These are phyloP conservation scores for Temnothorax curvispinosus DNA, from an alignment of 1,140 invertebrate species.

Conservation along the genomic window DNA sequence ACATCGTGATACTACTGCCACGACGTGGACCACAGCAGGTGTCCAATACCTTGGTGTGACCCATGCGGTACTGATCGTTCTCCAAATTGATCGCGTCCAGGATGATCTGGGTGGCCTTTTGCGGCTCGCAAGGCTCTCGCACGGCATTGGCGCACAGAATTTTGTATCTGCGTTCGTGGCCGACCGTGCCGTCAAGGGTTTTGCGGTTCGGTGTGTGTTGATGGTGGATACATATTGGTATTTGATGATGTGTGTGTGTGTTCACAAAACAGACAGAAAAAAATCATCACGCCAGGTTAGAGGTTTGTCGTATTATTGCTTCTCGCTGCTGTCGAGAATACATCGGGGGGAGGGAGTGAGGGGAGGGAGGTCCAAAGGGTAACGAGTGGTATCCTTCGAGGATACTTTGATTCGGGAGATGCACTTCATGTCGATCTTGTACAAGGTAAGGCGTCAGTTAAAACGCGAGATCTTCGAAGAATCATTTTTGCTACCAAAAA, in stretches of 20 bases:
- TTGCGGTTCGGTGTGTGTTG: slow-evolving; percentile 45
- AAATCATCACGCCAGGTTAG: slow-evolving; percentile 74
- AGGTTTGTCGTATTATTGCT: slow-evolving; percentile 12
- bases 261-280: slow-evolving; percentile 76
- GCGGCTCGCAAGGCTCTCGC: slow-evolving; percentile 90
- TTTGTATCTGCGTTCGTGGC: slow-evolving; percentile 92
- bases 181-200: slow-evolving; percentile 54
- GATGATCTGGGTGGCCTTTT: slow-evolving; percentile 96
- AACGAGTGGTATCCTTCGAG: slow-evolving; percentile 8
- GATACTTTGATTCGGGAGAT: slow-evolving; percentile 50
- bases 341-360: no score
- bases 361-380: background rate
- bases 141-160: slow-evolving; percentile 94
- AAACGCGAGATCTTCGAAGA: background rate
- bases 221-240: slow-evolving; percentile 20
- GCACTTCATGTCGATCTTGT: slow-evolving; percentile 22
- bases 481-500: background rate
- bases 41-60: slow-evolving; percentile 96
- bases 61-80: slow-evolving; percentile 96
- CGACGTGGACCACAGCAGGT: slow-evolving; percentile 74
- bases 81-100: slow-evolving; percentile 94
- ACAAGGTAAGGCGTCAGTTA: background rate
- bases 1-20: slow-evolving; percentile 29
- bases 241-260: slow-evolving; percentile 34
- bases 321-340: slow-evolving; percentile 53